Evolutionary conservation across 2,888 invertebrate genomes (phyloP), one percentile per base, ranked within the genome.

Genomic region (Drosophila acutilabella): DNA sequence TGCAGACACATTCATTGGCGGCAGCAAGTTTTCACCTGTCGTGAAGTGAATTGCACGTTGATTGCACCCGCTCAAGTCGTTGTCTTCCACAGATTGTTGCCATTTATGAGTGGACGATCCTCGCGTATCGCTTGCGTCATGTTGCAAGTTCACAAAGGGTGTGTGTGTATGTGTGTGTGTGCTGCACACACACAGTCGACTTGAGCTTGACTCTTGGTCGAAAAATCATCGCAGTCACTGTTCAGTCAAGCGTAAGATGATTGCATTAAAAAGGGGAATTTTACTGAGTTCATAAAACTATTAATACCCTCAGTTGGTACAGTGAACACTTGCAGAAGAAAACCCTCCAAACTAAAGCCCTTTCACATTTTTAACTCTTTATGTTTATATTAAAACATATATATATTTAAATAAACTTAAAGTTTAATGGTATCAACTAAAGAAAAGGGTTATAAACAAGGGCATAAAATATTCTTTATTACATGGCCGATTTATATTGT

Each of bases 21-120:
- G 75, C 78, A 66, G 78, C 76, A 78, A 81, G 70, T 80, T 84
- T 81, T 80, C 80, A 88, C 84, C 87, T 86, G 86, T 88, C 87
- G 73, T 47, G 73, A 44, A 67, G 62, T 60, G 84, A 81, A 75
- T 36, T 36, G 36, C 71, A 73, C 81, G 88, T 72, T 84, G 88
- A 84, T 87, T 84, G 87, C 82, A 80, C 69, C 85, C 80, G 23
- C 23, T 44, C 50, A 50, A 59, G 50, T 60, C 38, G 56, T 18
- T 45, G 60, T 30, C 54, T 51, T 36, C 48, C 51, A 41, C 70
- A 81, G 86, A 84, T 80, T 78, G 84, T 75, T 74, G 88, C 80
- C 88, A 88, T 88, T 86, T 78, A 11, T 36, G 60, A 64, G 58
- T 61, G 59, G 73, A 57, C 64, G 82, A 79, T 82, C 79, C 53